Percentiles rank a stretch among this genome's conserved stretches.
phyloP scores from a whole-genome alignment of 2,888 invertebrate genomes.

The Stenodera caucasica region DNA sequence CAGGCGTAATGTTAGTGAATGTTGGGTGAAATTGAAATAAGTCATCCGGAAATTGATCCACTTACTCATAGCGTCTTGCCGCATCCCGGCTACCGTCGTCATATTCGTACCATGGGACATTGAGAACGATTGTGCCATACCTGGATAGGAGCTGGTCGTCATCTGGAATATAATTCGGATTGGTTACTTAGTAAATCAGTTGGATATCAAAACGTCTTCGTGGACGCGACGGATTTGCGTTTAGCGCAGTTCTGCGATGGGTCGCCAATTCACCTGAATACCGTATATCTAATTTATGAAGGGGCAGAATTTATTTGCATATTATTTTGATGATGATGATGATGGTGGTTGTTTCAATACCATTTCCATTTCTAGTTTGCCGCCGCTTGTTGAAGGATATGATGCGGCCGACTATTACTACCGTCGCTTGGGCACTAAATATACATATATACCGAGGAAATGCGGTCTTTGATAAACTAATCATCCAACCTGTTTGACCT shows the following conservation, averaged over 20 bases:
- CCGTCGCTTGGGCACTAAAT: slow-evolving; percentile 28
- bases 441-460: slow-evolving; percentile 40
- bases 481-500: slow-evolving; percentile 56
- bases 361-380: neutral
- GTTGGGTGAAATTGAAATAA: neutral
- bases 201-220: no score
- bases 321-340: slow-evolving; percentile 32
- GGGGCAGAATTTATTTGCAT: slow-evolving; percentile 32
- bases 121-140: slow-evolving; percentile 93
- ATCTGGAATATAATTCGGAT: slow-evolving; percentile 69
- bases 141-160: slow-evolving; percentile 89
- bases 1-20: neutral
- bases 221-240: no score
- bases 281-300: slow-evolving; percentile 22
- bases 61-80: slow-evolving; percentile 84
- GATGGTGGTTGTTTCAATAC: neutral
- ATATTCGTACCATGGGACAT: slow-evolving; percentile 93
- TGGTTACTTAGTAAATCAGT: neutral
- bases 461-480: slow-evolving; percentile 55
- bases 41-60: slow-evolving; percentile 28
- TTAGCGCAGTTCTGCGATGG: neutral
- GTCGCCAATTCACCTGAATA: neutral
- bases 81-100: slow-evolving; percentile 85
- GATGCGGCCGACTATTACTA: slow-evolving; percentile 35
- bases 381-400: slow-evolving; percentile 28